Conservation (phyloP, 2,888 invertebrate species). For the Rhodophaea formosa region DNA sequence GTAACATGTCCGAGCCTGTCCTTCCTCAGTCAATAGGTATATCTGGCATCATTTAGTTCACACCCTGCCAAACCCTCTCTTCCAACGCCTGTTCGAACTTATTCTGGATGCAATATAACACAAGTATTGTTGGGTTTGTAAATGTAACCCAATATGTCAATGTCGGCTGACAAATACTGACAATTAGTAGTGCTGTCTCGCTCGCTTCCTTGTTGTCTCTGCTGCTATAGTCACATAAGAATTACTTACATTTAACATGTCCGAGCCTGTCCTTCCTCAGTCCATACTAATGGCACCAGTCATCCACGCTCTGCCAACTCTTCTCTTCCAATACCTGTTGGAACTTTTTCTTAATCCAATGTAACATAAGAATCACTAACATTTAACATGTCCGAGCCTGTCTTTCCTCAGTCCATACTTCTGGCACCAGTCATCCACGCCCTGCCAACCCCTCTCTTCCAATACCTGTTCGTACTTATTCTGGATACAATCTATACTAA, state of each 20-base stretch:
- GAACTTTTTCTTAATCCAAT: conserved; percentile 79
- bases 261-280: conserved; percentile 75
- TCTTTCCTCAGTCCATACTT: conserved; percentile 66
- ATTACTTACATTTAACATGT: conserved; percentile 71
- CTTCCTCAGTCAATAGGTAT: conserved; percentile 56
- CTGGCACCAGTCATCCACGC: conserved; percentile 43
- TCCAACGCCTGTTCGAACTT: conserved; percentile 75
- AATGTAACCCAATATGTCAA: too few relatives aligned
- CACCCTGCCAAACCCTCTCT: conserved; percentile 38
- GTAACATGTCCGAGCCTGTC: conserved; percentile 75
- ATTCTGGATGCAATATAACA: conserved; percentile 77
- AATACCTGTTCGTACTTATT: too few relatives aligned
- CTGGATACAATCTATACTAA: too few relatives aligned
- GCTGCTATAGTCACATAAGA: too few relatives aligned
- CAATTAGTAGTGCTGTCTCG: too few relatives aligned
- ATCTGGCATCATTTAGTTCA: conserved; percentile 65
- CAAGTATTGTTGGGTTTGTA: too few relatives aligned
- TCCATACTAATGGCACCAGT: conserved; percentile 66
- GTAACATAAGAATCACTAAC: conserved; percentile 73
- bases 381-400: conserved; percentile 72
- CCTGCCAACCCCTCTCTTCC: too few relatives aligned
- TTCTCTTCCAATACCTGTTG: conserved; percentile 53
- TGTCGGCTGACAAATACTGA: too few relatives aligned
- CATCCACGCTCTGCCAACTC: conserved; percentile 39
- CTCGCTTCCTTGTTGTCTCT: too few relatives aligned